These are phyloP conservation scores for Sebastes baramenuke DNA, from an alignment of 2,797 vertebrate genomes.

Conservation along the genomic window DNA sequence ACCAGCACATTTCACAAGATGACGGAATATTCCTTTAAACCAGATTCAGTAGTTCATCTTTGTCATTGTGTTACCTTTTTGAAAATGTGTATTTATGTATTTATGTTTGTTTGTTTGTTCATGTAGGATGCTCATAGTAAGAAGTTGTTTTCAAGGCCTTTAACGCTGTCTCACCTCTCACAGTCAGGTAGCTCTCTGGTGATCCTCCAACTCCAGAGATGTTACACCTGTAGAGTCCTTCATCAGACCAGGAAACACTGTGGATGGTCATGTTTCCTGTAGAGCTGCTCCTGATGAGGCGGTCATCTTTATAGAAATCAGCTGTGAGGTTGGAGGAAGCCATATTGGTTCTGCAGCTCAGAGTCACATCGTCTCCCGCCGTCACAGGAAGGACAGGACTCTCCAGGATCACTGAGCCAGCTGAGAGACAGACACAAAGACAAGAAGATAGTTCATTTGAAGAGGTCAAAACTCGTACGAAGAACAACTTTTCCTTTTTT, in stretches of 20 bases:
- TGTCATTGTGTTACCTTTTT: neutral
- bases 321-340: neutral
- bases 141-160: neutral
- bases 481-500: neutral
- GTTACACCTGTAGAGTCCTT: conserved; percentile 36
- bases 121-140: no score
- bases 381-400: conserved; percentile 22
- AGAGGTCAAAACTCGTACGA: neutral
- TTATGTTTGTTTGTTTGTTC: no score
- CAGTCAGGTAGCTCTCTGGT: neutral
- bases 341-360: neutral
- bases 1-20: no score
- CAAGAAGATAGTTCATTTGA: neutral
- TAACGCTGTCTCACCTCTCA: neutral
- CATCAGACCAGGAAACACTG: neutral
- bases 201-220: neutral
- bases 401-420: conserved; percentile 8
- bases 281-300: neutral
- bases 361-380: neutral
- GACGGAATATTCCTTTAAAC: no score
- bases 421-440: neutral
- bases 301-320: conserved; percentile 31
- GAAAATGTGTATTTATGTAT: neutral
- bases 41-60: neutral
- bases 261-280: neutral